A percentile compares a stretch with the other conserved stretches of the same genome.
Evolutionary conservation across 2,797 vertebrate genomes (phyloP).

Genomic region (Etheostoma nigrum): DNA sequence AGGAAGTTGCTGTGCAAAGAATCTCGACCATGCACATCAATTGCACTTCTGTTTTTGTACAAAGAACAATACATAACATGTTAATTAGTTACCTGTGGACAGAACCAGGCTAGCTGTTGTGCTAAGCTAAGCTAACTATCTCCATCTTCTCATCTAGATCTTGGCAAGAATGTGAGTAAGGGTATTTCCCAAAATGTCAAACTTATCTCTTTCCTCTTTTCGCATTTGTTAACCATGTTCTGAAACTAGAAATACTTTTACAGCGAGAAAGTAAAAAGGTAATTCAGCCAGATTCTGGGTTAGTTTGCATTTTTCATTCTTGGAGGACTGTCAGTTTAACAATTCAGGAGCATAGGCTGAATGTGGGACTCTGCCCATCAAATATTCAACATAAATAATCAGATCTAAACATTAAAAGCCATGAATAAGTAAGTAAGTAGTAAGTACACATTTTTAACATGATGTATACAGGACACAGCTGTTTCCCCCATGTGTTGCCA

Average conservation of each 20-base stretch:
- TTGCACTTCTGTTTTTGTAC: not conserved
- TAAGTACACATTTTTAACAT: conserved; percentile 14
- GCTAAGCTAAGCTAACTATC: conserved; percentile 16
- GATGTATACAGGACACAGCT: not conserved
- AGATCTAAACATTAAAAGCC: conserved; percentile 23
- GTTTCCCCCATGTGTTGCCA: not conserved
- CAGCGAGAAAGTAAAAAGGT: not conserved
- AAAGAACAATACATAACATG: not conserved
- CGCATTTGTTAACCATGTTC: not conserved
- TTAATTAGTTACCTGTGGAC: not conserved
- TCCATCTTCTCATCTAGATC: not conserved
- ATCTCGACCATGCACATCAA: no score
- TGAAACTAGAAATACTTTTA: not conserved
- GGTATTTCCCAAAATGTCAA: not conserved
- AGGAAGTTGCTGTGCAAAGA: not conserved
- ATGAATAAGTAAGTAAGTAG: conserved; percentile 34
- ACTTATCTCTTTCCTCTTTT: not conserved
- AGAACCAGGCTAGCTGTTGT: not conserved
- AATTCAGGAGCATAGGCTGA: conserved; percentile 32
- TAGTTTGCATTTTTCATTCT: conserved; percentile 14
- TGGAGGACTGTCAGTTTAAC: conserved; percentile 21
- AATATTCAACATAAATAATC: conserved; percentile 47
- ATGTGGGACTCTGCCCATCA: conserved; percentile 27
- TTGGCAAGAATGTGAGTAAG: not conserved
- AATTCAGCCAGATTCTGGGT: not conserved